A percentile compares a stretch with the other conserved stretches of the same genome.
These are phyloP conservation scores for fruit fly (Drosophila melanogaster) DNA, from an alignment of 1,140 invertebrate species.

Conservation along the genomic window Release_6_plus_ISO1_MT NT_033777.3:9187501-9188000, in stretches of 20 bases:
- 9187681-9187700: slow-evolving; percentile 29
- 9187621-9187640: slow-evolving; percentile 19
- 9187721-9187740: slow-evolving; percentile 48
- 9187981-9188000: slow-evolving; percentile 49
- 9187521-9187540: slow-evolving; percentile 21
- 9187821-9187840: slow-evolving; percentile 22
- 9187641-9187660: slow-evolving; percentile 42
- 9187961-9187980: slow-evolving; percentile 46
- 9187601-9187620: neutral
- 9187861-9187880: neutral
- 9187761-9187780: slow-evolving; percentile 23
- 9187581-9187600: too few species aligned
- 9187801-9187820: slow-evolving; percentile 49
- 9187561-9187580: slow-evolving; percentile 28
- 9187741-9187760: slow-evolving; percentile 48
- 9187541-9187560: slow-evolving; percentile 47
- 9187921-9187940: slow-evolving; percentile 81
- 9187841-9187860: slow-evolving; percentile 34
- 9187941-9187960: slow-evolving; percentile 80
- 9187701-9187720: slow-evolving; percentile 16
- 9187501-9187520: neutral
- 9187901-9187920: slow-evolving; percentile 61
- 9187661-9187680: slow-evolving; percentile 51
- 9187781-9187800: slow-evolving; percentile 30
- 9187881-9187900: slow-evolving; percentile 53